Conservation (phyloP, 2,888 invertebrate genomes). For the Torymus tubicola region DNA sequence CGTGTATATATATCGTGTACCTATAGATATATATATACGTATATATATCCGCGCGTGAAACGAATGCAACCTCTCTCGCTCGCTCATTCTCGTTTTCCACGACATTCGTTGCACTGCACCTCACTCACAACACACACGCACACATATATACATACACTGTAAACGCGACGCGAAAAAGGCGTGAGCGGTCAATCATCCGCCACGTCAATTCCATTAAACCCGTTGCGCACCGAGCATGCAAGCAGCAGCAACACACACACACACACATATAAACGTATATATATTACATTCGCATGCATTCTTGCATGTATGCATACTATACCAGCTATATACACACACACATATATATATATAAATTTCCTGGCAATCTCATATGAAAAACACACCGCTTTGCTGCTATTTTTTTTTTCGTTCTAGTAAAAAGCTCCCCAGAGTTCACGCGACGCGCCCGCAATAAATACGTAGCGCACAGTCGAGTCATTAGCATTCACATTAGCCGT, state of each 20-base stretch:
- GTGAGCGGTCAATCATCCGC: slow-evolving; percentile 54
- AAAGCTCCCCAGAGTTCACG: not conserved
- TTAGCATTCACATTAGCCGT: slow-evolving; percentile 42
- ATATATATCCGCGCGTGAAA: not conserved
- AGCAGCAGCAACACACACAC: not conserved
- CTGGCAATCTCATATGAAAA: slow-evolving; percentile 5
- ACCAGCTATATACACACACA: not conserved
- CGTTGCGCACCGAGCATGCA: not conserved
- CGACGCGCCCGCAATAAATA: slow-evolving; percentile 12
- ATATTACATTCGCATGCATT: not conserved
- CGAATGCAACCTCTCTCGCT: too few species aligned
- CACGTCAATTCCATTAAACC: slow-evolving; percentile 46
- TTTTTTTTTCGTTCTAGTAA: not conserved
- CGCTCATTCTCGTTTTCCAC: too few species aligned
- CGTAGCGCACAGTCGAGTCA: slow-evolving; percentile 2
- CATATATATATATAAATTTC: slow-evolving; percentile 20
- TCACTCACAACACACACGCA: not conserved
- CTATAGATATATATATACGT: slow-evolving; percentile 10
- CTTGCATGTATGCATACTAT: not conserved
- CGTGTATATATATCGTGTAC: not conserved
- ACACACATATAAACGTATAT: not conserved
- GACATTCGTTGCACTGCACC: too few species aligned
- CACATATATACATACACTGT: too few species aligned
- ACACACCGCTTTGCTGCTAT: not conserved
- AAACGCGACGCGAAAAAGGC: slow-evolving; percentile 25